These are phyloP conservation scores for Pollachius pollachius DNA, from an alignment of 2,113 vertebrate genomes.

Conservation along the genomic window DNA sequence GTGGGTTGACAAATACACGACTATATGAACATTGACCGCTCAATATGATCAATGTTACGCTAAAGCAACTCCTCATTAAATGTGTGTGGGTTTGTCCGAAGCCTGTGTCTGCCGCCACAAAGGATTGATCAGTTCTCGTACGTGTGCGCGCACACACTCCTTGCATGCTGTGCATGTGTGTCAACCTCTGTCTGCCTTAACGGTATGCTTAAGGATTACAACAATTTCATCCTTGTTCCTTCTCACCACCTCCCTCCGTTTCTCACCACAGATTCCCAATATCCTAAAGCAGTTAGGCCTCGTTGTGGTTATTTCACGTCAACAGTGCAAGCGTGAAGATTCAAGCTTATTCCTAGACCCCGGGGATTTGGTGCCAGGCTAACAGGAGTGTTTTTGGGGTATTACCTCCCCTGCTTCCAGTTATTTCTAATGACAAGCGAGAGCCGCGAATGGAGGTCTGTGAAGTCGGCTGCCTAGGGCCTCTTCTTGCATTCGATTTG, in stretches of 20 bases:
- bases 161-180: slow-evolving; percentile 6
- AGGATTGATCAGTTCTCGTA: no score
- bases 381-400: slow-evolving; percentile 42
- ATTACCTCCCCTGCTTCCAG: slow-evolving; percentile 42
- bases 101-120: no score
- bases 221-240: slow-evolving; percentile 56
- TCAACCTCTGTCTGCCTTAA: slow-evolving; percentile 24
- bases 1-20: no score
- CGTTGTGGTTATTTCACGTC: slow-evolving; percentile 68
- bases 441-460: slow-evolving; percentile 33
- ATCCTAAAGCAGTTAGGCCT: slow-evolving; percentile 51
- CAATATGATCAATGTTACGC: no score
- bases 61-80: no score
- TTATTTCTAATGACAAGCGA: slow-evolving; percentile 46
- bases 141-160: no score
- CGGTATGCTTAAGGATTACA: slow-evolving; percentile 76
- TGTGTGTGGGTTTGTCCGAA: no score
- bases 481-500: slow-evolving; percentile 54
- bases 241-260: background rate
- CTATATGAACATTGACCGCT: no score
- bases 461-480: slow-evolving; percentile 52
- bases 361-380: slow-evolving; percentile 42
- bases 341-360: slow-evolving; percentile 54
- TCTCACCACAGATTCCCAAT: slow-evolving; percentile 65
- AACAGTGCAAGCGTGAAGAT: slow-evolving; percentile 60